These are phyloP conservation scores for Caenorhabditis briggsae DNA, from an alignment of 1,140 invertebrate genomes.

Conservation along the genomic window DNA sequence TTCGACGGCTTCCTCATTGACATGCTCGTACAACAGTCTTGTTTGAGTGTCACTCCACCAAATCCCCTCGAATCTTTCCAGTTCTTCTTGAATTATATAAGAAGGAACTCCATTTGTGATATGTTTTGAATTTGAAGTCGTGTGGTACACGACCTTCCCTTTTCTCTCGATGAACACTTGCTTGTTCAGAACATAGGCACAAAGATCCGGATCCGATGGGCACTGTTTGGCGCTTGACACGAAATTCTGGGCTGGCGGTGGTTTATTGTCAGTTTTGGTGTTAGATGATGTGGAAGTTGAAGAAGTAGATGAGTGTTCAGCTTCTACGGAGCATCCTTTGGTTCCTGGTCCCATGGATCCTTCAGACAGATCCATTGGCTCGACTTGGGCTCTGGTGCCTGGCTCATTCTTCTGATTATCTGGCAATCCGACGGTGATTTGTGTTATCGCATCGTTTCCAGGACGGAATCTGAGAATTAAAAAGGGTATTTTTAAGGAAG, in stretches of 20 bases:
- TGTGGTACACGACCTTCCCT: neutral
- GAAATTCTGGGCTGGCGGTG: neutral
- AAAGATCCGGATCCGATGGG: neutral
- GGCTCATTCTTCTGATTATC: too few species aligned
- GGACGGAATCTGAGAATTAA: too few species aligned
- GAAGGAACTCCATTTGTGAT: constrained; percentile 86
- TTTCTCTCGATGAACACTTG: constrained; percentile 49
- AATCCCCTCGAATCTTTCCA: constrained; percentile 92
- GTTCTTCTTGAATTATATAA: constrained; percentile 98
- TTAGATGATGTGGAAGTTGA: neutral
- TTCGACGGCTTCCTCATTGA: constrained; percentile 57
- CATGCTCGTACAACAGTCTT: constrained; percentile 62
- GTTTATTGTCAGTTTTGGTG: neutral
- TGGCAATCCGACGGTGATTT: neutral
- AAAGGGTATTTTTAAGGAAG: too few species aligned
- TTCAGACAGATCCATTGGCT: constrained; percentile 38
- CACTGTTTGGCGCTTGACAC: constrained; percentile 26
- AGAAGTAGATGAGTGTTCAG: neutral
- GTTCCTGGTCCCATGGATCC: neutral
- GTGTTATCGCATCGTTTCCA: neutral
- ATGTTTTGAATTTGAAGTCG: neutral
- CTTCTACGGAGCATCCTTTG: constrained; percentile 9
- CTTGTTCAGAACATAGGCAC: constrained; percentile 55
- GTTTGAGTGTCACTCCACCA: constrained; percentile 91
- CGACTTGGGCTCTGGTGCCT: neutral